phyloP scores from a whole-genome alignment of 2,113 vertebrate genomes.

The Sorex araneus region DNA sequence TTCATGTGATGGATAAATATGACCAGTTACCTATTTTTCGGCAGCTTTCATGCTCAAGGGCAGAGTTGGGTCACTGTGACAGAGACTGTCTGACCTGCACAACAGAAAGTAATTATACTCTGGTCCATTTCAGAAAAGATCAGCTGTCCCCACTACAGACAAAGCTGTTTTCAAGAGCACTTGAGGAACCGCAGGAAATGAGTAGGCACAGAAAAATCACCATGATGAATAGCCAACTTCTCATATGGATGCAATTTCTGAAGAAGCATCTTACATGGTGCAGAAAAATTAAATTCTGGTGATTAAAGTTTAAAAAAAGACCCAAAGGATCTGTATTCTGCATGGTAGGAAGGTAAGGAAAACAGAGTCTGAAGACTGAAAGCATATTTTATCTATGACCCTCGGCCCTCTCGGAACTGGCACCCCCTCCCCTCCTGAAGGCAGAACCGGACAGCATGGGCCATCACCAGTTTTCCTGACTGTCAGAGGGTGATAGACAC shows the following conservation, averaged over 20 bases:
- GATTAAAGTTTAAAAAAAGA: conserved; percentile 8
- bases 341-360: not conserved
- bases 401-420: not conserved
- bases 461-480: not conserved
- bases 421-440: not conserved
- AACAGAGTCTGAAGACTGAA: not conserved
- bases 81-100: not conserved
- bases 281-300: conserved; percentile 24
- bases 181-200: not conserved
- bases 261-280: not conserved
- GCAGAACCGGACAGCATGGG: not conserved
- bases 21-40: not conserved
- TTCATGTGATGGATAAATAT: not conserved
- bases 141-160: not conserved
- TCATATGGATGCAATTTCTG: not conserved
- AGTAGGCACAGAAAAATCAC: no score
- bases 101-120: not conserved
- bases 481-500: not conserved
- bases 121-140: not conserved
- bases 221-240: not conserved
- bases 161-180: conserved; percentile 38
- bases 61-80: not conserved
- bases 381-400: not conserved
- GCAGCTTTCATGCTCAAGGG: not conserved
- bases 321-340: not conserved